These are phyloP conservation scores for Rhincodon typus DNA, from an alignment of 2,797 vertebrate genomes.

Conservation along the genomic window DNA sequence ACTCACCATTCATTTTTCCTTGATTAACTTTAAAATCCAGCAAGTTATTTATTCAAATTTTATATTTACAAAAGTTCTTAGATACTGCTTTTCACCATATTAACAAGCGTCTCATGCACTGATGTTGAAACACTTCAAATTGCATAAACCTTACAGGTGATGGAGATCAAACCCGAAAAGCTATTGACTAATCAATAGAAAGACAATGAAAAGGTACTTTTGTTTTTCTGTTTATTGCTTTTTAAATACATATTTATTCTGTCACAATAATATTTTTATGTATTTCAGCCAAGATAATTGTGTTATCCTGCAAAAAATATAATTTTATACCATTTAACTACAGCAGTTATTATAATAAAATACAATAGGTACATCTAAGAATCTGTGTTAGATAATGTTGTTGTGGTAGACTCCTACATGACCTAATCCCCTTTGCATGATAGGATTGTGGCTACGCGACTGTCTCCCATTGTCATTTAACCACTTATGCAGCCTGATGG, in stretches of 20 bases:
- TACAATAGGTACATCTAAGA: neutral
- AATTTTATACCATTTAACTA: neutral
- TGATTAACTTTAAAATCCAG: neutral
- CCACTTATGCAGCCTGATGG: neutral
- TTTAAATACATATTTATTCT: neutral
- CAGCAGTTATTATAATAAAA: neutral
- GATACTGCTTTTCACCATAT: neutral
- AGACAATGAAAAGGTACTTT: neutral
- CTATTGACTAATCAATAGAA: constrained; percentile 1
- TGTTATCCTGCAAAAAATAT: neutral
- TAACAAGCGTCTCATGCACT: neutral
- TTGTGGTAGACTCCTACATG: neutral
- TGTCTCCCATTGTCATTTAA: neutral
- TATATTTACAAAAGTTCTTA: neutral
- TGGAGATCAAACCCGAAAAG: neutral
- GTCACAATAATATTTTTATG: neutral
- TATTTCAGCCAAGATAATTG: neutral
- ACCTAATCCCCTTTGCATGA: neutral
- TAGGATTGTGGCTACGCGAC: neutral
- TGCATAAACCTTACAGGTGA: neutral
- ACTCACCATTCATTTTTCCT: neutral
- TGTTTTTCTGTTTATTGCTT: neutral
- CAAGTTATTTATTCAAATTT: neutral
- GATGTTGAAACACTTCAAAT: neutral
- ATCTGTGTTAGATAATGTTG: neutral